Percentiles rank a stretch among this genome's conserved stretches.
Conservation (phyloP, 2,797 vertebrate genomes). For the Liparis tanakae region DNA sequence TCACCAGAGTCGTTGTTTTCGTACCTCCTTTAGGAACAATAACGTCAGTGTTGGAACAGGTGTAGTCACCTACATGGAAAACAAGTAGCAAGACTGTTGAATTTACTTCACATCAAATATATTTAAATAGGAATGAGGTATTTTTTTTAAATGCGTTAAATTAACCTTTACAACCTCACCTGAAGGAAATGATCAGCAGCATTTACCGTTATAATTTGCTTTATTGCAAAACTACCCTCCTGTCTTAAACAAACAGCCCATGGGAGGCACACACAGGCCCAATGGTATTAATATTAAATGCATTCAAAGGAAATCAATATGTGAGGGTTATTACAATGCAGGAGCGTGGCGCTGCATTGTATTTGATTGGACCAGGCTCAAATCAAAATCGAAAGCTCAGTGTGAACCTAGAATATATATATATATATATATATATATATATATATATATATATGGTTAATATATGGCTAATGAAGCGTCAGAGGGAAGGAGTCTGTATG, state of each 20-base stretch:
- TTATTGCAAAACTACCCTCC: conserved; percentile 21
- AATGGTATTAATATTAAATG: conserved; percentile 28
- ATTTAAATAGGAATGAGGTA: not conserved
- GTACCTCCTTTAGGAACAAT: conserved; percentile 27
- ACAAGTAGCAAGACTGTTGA: not conserved
- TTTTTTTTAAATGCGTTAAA: not conserved
- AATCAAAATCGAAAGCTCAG: conserved; percentile 23
- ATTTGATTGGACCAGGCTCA: not conserved
- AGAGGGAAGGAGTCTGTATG: not conserved
- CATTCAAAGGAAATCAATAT: conserved; percentile 47
- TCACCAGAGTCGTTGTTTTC: conserved; percentile 40
- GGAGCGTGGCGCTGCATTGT: not conserved
- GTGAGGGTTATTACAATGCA: conserved; percentile 32
- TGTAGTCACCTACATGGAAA: not conserved
- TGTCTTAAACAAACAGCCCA: conserved; percentile 4
- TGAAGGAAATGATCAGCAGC: conserved; percentile 15
- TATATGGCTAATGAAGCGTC: conserved; percentile 33
- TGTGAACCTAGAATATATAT: conserved; percentile 4
- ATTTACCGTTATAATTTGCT: conserved; percentile 3
- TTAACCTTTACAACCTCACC: not conserved
- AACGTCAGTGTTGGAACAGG: conserved; percentile 28
- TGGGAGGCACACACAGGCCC: conserved; percentile 5
- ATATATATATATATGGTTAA: conserved; percentile 11
- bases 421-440: no score
- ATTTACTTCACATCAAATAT: not conserved